A percentile compares a stretch with the other conserved stretches of the same genome.
These are phyloP conservation scores for Arizona elegans DNA, from an alignment of 2,113 vertebrate genomes.

Conservation along the genomic window DNA sequence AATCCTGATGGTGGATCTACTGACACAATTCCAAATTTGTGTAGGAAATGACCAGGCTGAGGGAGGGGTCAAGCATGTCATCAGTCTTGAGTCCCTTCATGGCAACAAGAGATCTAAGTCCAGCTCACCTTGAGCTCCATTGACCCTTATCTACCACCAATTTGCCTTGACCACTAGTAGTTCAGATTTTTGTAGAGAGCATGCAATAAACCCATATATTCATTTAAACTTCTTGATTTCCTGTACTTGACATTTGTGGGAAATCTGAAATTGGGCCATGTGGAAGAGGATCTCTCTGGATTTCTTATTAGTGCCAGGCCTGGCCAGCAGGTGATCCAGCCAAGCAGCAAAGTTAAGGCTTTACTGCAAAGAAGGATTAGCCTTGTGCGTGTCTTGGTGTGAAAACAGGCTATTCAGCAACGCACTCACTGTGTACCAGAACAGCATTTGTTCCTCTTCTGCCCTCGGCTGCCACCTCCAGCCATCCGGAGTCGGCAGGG, in stretches of 20 bases:
- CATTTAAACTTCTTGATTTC: neutral
- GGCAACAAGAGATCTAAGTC: neutral
- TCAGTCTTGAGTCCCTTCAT: neutral
- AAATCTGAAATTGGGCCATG: neutral
- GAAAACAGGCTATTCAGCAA: no score
- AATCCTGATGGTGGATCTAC: neutral
- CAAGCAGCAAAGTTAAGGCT: neutral
- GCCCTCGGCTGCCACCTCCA: neutral
- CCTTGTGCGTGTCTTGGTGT: neutral
- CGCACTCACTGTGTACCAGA: no score
- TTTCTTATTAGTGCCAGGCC: neutral
- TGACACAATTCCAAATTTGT: neutral
- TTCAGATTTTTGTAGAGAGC: neutral
- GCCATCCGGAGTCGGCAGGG: conserved; percentile 48
- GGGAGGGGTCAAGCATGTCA: neutral
- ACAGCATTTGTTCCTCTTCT: no score
- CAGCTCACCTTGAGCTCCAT: neutral
- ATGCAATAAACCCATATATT: neutral
- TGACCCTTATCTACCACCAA: neutral
- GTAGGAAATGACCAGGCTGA: neutral
- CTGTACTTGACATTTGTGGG: neutral
- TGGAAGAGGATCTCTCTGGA: neutral
- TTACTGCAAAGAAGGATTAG: neutral
- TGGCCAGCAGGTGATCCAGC: neutral
- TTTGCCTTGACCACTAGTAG: neutral